Conservation (phyloP, 2,888 invertebrate genomes). For the Cheilosia scutellata region DNA sequence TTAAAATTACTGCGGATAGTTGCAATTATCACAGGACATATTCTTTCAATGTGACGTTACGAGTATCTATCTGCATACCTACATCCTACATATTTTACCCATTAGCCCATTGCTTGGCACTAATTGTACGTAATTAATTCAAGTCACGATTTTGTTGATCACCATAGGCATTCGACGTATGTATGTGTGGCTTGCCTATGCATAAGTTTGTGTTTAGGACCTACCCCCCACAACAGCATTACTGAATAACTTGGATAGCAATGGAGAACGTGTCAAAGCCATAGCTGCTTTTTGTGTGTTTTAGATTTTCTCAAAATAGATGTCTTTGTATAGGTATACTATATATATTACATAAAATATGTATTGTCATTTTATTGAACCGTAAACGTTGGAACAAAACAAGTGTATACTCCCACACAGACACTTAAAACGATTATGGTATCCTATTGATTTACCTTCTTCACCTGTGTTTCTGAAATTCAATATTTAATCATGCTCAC, state of each 20-base stretch:
- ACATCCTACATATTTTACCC: slow-evolving; percentile 32
- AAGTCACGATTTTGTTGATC: slow-evolving; percentile 50
- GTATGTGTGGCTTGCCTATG: not conserved
- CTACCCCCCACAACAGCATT: not conserved
- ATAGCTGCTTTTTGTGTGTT: slow-evolving; percentile 13
- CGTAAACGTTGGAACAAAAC: slow-evolving; percentile 37
- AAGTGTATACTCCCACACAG: slow-evolving; percentile 14
- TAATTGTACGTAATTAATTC: slow-evolving; percentile 61
- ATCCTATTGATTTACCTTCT: slow-evolving; percentile 50
- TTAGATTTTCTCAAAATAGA: not conserved
- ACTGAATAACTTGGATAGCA: not conserved
- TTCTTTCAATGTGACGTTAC: slow-evolving; percentile 41
- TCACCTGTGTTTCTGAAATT: slow-evolving; percentile 52
- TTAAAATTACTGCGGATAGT: slow-evolving; percentile 42
- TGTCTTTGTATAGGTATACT: no score
- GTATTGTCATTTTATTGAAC: slow-evolving; percentile 41
- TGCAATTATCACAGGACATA: slow-evolving; percentile 50
- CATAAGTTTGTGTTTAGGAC: not conserved
- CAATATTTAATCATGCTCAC: slow-evolving; percentile 62
- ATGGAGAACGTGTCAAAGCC: slow-evolving; percentile 19
- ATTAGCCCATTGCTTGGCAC: slow-evolving; percentile 33
- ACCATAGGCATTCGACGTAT: slow-evolving; percentile 13
- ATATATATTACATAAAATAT: not conserved
- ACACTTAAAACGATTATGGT: slow-evolving; percentile 47
- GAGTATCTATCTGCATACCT: not conserved